phyloP scores from a whole-genome alignment of 2,888 invertebrate genomes.

The Drosophila multiciliata region DNA sequence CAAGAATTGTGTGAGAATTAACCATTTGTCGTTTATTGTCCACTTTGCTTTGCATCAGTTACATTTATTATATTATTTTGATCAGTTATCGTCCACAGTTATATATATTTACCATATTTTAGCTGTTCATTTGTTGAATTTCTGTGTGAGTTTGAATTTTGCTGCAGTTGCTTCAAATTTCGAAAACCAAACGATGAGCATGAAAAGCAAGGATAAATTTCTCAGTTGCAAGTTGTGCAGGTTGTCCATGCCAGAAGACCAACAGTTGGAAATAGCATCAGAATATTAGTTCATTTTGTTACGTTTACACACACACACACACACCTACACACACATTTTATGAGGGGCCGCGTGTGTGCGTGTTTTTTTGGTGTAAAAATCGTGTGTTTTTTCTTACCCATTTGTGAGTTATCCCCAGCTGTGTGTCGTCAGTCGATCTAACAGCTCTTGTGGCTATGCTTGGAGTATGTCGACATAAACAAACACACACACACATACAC shows the following conservation, averaged over 20 bases:
- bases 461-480: slow-evolving; percentile 18
- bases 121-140: background rate
- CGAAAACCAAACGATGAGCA: slow-evolving; percentile 28
- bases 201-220: slow-evolving; percentile 70
- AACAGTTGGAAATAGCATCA: slow-evolving; percentile 4
- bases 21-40: slow-evolving; percentile 33
- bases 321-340: background rate
- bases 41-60: slow-evolving; percentile 34
- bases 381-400: slow-evolving; percentile 15
- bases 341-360: slow-evolving; percentile 3
- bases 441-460: slow-evolving; percentile 17
- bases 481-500: slow-evolving; percentile 19
- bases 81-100: background rate
- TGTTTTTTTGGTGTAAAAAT: slow-evolving; percentile 9
- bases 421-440: slow-evolving; percentile 27
- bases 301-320: slow-evolving; percentile 1
- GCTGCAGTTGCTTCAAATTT: background rate
- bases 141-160: background rate
- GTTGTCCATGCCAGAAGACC: slow-evolving; percentile 15
- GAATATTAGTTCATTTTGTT: slow-evolving; percentile 2
- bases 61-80: slow-evolving; percentile 1
- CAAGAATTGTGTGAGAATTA: slow-evolving; percentile 1
- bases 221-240: slow-evolving; percentile 53
- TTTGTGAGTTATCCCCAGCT: slow-evolving; percentile 21
- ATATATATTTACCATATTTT: background rate